A percentile compares a stretch with the other conserved stretches of the same genome.
phyloP scores from a whole-genome alignment of 92 coral and sea anemone genomes.

The Paramuricea clavata region DNA sequence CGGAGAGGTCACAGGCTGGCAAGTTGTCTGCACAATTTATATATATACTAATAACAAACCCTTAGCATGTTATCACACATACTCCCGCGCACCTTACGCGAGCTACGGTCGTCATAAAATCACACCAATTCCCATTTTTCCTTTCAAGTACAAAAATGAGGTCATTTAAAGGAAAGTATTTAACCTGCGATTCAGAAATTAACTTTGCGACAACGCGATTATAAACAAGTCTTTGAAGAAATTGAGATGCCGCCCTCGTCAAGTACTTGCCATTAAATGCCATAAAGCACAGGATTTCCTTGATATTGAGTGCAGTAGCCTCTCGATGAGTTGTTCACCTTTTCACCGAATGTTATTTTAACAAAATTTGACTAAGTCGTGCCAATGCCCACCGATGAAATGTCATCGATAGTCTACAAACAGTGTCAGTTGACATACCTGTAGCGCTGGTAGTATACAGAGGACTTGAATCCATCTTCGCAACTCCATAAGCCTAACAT shows the following conservation, averaged over 20 bases:
- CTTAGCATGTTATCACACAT: background rate
- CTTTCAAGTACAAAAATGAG: background rate
- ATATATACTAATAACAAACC: constrained; percentile 1
- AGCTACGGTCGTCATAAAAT: background rate
- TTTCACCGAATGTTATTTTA: background rate
- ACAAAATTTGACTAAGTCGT: background rate
- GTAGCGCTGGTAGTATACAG: constrained; percentile 19
- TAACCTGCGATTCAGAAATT: background rate
- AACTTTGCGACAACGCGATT: constrained; percentile 9
- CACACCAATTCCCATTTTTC: background rate
- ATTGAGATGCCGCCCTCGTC: background rate
- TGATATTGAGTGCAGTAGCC: constrained; percentile 1
- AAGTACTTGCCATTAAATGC: constrained; percentile 7
- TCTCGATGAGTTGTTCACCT: background rate
- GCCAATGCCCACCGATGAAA: background rate
- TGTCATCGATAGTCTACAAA: background rate
- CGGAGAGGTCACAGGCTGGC: constrained; percentile 28
- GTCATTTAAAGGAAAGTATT: background rate
- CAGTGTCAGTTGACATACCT: constrained; percentile 24
- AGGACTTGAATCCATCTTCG: constrained; percentile 35
- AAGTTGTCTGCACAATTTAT: background rate
- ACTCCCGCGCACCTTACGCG: background rate
- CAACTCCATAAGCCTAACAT: constrained; percentile 46
- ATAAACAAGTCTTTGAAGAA: constrained; percentile 15
- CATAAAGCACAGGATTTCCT: constrained; percentile 14